phyloP scores from a whole-genome alignment of 2,797 vertebrate genomes.

The Chlorospingus flavigularis region DNA sequence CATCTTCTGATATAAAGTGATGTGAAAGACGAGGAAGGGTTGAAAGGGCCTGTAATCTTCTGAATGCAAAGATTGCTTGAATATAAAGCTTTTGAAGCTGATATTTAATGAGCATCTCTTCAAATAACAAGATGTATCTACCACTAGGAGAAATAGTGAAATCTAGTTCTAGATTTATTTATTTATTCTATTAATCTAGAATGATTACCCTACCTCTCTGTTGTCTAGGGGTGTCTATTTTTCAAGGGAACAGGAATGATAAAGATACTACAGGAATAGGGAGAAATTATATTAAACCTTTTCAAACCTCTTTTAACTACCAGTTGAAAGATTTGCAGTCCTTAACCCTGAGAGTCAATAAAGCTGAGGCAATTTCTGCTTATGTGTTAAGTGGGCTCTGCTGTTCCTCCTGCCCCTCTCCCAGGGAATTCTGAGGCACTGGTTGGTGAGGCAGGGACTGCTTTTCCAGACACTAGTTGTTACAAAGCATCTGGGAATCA shows the following conservation, averaged over 20 bases:
- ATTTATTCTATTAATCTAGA: background rate
- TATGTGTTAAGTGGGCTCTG: background rate
- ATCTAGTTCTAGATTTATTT: background rate
- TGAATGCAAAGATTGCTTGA: background rate
- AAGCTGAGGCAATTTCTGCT: background rate
- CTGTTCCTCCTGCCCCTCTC: background rate
- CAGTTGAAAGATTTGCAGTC: background rate
- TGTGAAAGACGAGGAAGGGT: background rate
- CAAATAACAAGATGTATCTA: background rate
- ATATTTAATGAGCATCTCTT: background rate
- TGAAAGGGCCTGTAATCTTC: background rate
- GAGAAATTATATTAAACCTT: background rate
- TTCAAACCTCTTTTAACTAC: background rate
- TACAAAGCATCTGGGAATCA: background rate
- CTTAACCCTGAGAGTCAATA: fast-evolving
- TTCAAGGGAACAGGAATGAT: background rate
- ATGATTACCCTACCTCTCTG: background rate
- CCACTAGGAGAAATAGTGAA: background rate
- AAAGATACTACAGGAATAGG: background rate
- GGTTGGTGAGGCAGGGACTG: background rate
- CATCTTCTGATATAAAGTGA: background rate
- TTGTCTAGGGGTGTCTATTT: background rate
- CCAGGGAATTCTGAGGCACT: background rate
- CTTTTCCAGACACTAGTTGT: background rate
- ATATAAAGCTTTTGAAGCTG: background rate